Base-by-base conservation (phyloP, 2,113 vertebrate species). In the Delphinapterus leucas region DNA sequence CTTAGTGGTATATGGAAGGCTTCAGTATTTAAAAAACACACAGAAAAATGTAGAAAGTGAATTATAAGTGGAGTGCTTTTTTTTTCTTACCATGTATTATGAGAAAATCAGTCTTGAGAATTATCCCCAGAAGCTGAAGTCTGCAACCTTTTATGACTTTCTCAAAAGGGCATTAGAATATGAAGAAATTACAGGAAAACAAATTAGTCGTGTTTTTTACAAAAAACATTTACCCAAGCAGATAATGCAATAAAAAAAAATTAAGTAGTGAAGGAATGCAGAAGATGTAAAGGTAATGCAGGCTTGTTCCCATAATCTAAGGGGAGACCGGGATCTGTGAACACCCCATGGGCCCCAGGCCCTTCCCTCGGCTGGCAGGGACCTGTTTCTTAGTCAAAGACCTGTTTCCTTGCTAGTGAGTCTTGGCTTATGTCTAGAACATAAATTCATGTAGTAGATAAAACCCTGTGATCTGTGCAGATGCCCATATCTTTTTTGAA, bases 241-340 rank as follows among this genome's bases (percentile, higher is more conserved):
- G 41, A 83, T n/a, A 53, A 65, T 68, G 28, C n/a, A 85, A 15
- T n/a, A 41, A 38, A 60, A 41, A 41, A 67, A 82, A 95, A 87
- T 25, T n/a, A n/a, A 81, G 14, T 31, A 33, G 33, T 63, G 0
- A 12, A 71, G 55, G 41, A 68, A 84, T 91, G 28, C 84, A 63
- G 67, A 47, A 80, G 53, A 41, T 41, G 8, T 49, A 15, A 28
- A 53, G n/a, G n/a, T 1, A 2, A 12, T 18, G 17, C 23, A 61
- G 31, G 28, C 0, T 6, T 1, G 11, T 9, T 41, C 23, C 2
- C 2, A 2, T 0, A 1, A 14, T 18, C 5, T 28, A 13, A 25
- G 11, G 4, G 63, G 41, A 44, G 31, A 10, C 26, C 15, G 18
- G 55, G 5, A 6, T 21, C 36, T 23, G 65, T 0, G 11, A 68